Evolutionary conservation across 2,888 invertebrate species (phyloP).

Genomic region (Atrina japonica): DNA sequence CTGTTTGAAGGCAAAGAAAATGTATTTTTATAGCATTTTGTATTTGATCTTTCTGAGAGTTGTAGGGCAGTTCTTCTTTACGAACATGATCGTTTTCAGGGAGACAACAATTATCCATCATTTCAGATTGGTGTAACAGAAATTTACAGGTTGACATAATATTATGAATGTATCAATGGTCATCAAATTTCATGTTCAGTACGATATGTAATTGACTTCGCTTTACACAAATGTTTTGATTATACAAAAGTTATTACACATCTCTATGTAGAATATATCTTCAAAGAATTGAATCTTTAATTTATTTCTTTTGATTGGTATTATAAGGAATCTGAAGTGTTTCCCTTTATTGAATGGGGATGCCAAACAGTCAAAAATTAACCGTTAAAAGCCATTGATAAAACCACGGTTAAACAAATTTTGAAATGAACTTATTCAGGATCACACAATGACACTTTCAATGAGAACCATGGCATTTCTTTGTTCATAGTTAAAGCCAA

Average conservation of each 20-base stretch:
- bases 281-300: constrained; percentile 36
- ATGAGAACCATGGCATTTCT: constrained; percentile 22
- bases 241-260: not conserved
- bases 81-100: too few species aligned
- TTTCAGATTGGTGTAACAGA: too few species aligned
- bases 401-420: constrained; percentile 37
- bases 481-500: constrained; percentile 32
- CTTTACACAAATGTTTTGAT: too few species aligned
- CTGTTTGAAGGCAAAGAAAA: too few species aligned
- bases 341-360: constrained; percentile 24
- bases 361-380: constrained; percentile 49
- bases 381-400: constrained; percentile 41
- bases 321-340: constrained; percentile 29
- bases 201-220: too few species aligned
- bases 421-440: constrained; percentile 36
- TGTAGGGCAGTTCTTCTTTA: too few species aligned
- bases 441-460: constrained; percentile 29
- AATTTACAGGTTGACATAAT: too few species aligned
- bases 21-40: too few species aligned
- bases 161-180: too few species aligned
- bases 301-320: constrained; percentile 37
- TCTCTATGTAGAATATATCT: constrained; percentile 24
- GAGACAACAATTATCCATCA: too few species aligned
- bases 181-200: too few species aligned
- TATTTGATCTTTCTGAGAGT: too few species aligned